Evolutionary conservation across 2,888 invertebrate species (phyloP).

Genomic region (Caradrina kadenii): DNA sequence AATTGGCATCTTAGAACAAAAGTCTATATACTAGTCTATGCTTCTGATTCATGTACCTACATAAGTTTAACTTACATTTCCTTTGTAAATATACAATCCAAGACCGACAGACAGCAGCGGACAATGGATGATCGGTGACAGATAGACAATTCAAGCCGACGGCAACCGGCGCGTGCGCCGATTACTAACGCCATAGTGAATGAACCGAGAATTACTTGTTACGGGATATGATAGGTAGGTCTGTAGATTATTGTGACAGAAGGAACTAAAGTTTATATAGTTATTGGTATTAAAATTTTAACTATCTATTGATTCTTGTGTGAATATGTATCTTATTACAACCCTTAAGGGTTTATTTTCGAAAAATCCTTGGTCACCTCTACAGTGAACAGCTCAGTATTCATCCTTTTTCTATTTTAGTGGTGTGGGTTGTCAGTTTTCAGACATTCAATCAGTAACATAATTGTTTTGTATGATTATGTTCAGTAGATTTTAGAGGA

Average conservation of each 20-base stretch:
- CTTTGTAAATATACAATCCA: slow-evolving; percentile 28
- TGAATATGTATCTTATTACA: background rate
- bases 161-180: slow-evolving; percentile 39
- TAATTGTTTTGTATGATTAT: too few species aligned
- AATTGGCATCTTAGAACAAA: too few species aligned
- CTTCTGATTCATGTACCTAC: too few species aligned
- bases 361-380: too few species aligned
- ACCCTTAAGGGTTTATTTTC: background rate
- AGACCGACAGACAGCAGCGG: slow-evolving; percentile 22
- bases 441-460: too few species aligned
- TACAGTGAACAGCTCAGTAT: too few species aligned
- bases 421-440: too few species aligned
- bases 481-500: too few species aligned
- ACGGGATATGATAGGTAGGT: slow-evolving; percentile 16
- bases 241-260: slow-evolving; percentile 22
- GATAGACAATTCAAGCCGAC: slow-evolving; percentile 40
- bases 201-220: slow-evolving; percentile 27
- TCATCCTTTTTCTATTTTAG: too few species aligned
- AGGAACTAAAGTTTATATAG: background rate
- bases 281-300: background rate
- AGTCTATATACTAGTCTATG: too few species aligned
- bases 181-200: slow-evolving; percentile 41
- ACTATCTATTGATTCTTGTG: too few species aligned
- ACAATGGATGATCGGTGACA: slow-evolving; percentile 45
- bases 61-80: background rate